Conservation (phyloP, 2,888 invertebrate genomes). For the Leucania comma region DNA sequence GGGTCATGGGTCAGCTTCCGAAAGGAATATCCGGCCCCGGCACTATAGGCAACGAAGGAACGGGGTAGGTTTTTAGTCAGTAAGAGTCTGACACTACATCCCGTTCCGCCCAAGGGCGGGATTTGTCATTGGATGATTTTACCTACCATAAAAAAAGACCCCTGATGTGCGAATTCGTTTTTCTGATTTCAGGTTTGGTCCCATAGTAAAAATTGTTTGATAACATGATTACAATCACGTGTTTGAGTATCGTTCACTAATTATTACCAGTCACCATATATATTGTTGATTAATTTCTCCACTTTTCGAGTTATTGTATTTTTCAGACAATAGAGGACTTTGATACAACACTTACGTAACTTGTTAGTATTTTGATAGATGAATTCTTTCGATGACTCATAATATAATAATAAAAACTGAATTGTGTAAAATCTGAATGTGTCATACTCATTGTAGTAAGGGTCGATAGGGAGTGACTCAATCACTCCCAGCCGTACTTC, state of each 20-base stretch:
- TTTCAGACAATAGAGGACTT: neutral
- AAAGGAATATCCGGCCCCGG: too few relatives aligned
- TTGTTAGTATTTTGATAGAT: neutral
- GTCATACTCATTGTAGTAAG: constrained; percentile 8
- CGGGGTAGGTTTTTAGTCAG: too few relatives aligned
- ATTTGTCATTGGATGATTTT: too few relatives aligned
- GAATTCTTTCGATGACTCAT: neutral
- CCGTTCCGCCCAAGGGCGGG: too few relatives aligned
- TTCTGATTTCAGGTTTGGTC: too few relatives aligned
- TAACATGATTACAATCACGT: too few relatives aligned
- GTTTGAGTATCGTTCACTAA: too few relatives aligned
- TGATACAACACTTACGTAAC: neutral
- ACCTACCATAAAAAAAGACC: too few relatives aligned
- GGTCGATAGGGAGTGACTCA: constrained; percentile 9
- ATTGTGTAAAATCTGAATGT: neutral
- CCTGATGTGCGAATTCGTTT: neutral
- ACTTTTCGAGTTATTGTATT: neutral
- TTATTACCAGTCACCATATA: neutral
- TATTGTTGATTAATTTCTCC: neutral
- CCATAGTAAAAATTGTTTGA: too few relatives aligned
- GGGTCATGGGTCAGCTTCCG: too few relatives aligned
- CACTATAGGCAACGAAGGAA: too few relatives aligned
- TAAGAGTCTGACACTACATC: too few relatives aligned
- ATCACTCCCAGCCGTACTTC: neutral
- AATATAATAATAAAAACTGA: neutral